These are phyloP conservation scores for Argyresthia goedartella DNA, from an alignment of 2,888 invertebrate species.

Conservation along the genomic window DNA sequence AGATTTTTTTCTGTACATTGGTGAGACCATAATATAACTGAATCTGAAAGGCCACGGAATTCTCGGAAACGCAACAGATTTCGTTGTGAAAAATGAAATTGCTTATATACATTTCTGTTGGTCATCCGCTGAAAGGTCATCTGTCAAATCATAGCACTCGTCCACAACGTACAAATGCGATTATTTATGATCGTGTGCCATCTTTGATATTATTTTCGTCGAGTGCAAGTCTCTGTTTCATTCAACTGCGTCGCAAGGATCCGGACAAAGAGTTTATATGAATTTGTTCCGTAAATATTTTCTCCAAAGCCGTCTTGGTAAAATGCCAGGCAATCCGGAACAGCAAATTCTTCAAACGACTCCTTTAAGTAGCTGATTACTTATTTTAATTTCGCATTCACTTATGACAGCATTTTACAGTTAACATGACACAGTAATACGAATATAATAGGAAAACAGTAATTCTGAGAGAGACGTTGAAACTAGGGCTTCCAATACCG, in stretches of 20 bases:
- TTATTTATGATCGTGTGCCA: background rate
- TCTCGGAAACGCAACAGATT: no score
- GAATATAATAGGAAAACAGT: background rate
- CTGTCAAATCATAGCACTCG: no score
- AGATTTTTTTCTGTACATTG: no score
- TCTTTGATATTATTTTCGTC: background rate
- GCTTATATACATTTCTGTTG: no score
- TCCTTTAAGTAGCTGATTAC: background rate
- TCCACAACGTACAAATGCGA: background rate
- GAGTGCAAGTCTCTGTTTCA: background rate
- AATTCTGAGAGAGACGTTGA: background rate
- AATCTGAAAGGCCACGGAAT: no score
- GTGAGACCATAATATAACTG: no score
- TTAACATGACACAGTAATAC: background rate
- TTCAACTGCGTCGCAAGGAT: background rate
- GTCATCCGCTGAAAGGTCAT: no score
- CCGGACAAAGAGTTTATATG: conserved; percentile 3
- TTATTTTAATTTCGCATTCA: background rate
- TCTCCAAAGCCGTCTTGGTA: conserved; percentile 31
- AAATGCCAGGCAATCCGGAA: conserved; percentile 26
- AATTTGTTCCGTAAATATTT: conserved; percentile 28
- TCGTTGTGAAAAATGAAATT: no score
- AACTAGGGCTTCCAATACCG: no score
- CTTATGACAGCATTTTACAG: background rate
- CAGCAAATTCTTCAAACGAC: conserved; percentile 16